Evolutionary conservation across 2,113 vertebrate species (phyloP).

Genomic region (Melanerpes aurifrons): DNA sequence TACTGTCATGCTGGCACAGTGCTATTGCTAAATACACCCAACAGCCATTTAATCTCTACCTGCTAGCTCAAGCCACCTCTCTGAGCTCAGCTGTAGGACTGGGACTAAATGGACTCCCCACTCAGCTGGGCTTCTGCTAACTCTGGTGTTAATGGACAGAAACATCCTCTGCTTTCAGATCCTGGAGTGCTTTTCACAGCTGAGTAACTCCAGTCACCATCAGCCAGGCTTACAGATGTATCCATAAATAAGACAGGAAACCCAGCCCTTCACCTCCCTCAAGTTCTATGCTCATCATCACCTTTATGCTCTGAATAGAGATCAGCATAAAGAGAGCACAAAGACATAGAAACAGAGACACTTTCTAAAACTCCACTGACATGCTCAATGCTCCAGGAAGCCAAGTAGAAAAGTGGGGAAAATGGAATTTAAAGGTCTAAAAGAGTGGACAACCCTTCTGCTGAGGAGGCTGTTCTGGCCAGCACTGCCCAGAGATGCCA

Average conservation of each 20-base stretch:
- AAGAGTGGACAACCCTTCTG: not conserved
- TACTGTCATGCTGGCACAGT: not conserved
- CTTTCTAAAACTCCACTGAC: not conserved
- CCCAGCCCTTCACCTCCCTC: rapidly evolving
- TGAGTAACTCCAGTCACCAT: not conserved
- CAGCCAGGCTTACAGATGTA: not conserved
- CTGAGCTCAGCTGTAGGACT: not conserved
- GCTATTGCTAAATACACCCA: not conserved
- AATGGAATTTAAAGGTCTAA: not conserved
- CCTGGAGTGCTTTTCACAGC: slow-evolving; percentile 20
- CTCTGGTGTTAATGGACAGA: not conserved
- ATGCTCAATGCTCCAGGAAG: not conserved
- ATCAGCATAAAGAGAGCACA: not conserved
- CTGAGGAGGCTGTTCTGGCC: rapidly evolving
- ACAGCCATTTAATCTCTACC: not conserved
- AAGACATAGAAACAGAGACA: not conserved
- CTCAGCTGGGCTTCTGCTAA: not conserved
- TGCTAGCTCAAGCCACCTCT: not conserved
- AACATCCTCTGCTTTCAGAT: not conserved
- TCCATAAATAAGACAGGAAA: not conserved
- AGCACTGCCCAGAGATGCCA: not conserved
- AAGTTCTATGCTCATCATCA: rapidly evolving
- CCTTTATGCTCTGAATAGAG: not conserved
- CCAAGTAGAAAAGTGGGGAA: not conserved
- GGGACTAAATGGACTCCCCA: not conserved